A percentile compares a stretch with the other conserved stretches of the same genome.
Conservation (phyloP, 92 coral and sea anemone species). For the Palythoa caribaeorum region DNA sequence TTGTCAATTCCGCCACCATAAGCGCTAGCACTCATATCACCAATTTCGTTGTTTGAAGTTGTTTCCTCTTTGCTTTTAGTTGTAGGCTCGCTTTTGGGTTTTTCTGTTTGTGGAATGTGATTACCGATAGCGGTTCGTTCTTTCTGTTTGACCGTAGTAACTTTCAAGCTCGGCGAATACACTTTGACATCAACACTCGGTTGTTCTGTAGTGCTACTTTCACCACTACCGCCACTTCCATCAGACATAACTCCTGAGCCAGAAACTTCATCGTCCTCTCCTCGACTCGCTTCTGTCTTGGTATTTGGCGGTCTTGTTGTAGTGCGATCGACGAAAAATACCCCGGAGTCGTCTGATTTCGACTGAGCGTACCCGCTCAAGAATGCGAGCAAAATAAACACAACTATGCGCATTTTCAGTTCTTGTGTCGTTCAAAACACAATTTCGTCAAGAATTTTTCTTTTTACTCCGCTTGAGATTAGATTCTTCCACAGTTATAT, state of each 20-base stretch:
- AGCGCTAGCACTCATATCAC: not conserved
- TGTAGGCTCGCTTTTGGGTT: not conserved
- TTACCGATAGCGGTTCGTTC: not conserved
- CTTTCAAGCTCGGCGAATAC: not conserved
- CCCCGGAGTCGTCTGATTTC: constrained; percentile 48
- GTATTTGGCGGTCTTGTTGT: constrained; percentile 43
- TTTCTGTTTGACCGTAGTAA: not conserved
- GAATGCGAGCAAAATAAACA: constrained; percentile 62
- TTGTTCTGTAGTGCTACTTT: constrained; percentile 33
- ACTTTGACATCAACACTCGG: constrained; percentile 20
- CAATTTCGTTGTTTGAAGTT: constrained; percentile 30
- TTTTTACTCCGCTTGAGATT: not conserved
- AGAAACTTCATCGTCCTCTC: constrained; percentile 62
- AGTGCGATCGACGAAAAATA: constrained; percentile 63
- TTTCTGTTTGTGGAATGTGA: constrained; percentile 7
- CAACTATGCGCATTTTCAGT: constrained; percentile 56
- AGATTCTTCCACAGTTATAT: not conserved
- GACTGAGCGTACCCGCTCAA: constrained; percentile 60
- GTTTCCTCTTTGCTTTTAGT: constrained; percentile 9
- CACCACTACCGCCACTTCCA: constrained; percentile 66
- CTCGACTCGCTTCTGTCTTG: constrained; percentile 37
- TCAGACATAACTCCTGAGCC: constrained; percentile 66
- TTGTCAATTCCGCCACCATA: not conserved
- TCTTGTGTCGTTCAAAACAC: constrained; percentile 5
- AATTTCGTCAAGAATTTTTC: not conserved